Evolutionary conservation across 2,797 vertebrate species (phyloP).

Genomic region (Synaphobranchus kaupii): DNA sequence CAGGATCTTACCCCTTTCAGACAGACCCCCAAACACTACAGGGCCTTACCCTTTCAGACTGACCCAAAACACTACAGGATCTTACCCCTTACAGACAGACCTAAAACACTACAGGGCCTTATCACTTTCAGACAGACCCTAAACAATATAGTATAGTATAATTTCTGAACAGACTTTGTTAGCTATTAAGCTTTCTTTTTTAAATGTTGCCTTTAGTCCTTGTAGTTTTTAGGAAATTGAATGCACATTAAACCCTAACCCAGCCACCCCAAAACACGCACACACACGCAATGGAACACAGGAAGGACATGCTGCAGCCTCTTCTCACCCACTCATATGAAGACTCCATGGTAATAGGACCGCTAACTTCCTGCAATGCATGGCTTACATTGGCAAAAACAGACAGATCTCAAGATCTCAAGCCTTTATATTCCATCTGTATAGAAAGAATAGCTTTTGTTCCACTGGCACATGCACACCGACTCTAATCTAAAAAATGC

Average conservation of each 20-base stretch:
- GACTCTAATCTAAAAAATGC: background rate
- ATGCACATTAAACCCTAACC: background rate
- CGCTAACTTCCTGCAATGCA: background rate
- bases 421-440: background rate
- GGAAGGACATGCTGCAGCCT: background rate
- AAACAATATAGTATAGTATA: background rate
- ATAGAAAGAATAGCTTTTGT: background rate
- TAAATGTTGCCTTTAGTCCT: background rate
- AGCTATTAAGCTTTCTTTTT: background rate
- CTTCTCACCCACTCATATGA: background rate
- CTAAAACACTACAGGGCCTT: no score
- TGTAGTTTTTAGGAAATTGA: background rate
- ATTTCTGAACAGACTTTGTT: background rate
- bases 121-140: no score
- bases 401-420: background rate
- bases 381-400: background rate
- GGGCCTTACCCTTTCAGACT: background rate
- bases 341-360: background rate
- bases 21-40: background rate
- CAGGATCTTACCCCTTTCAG: no score
- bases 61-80: background rate
- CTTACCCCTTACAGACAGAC: no score
- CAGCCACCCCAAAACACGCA: background rate
- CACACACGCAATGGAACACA: background rate
- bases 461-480: background rate